Percentiles rank a stretch among this genome's conserved stretches.
Conservation (phyloP, 2,113 vertebrate species). For the Erythrocebus patas region DNA sequence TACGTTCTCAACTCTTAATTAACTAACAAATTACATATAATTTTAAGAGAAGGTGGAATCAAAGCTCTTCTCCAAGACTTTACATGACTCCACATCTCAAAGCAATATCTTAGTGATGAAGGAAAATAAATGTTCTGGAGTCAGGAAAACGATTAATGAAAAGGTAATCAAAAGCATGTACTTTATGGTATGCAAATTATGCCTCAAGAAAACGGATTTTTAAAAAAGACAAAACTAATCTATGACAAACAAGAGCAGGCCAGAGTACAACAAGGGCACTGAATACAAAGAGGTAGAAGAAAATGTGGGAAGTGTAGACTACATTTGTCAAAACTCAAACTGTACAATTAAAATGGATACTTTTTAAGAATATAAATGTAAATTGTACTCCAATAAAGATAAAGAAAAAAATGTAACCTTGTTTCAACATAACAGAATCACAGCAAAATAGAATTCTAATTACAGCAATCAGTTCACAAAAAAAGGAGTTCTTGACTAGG, state of each 20-base stretch:
- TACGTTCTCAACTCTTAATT: not conserved
- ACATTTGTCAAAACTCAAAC: slow-evolving; percentile 2
- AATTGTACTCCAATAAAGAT: not conserved
- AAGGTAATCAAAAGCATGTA: not conserved
- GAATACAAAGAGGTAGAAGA: not conserved
- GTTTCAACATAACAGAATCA: not conserved
- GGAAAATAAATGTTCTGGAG: not conserved
- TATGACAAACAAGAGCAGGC: not conserved
- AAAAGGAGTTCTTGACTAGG: not conserved
- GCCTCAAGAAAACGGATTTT: not conserved
- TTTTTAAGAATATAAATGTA: slow-evolving; percentile 9
- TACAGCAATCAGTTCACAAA: not conserved
- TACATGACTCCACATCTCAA: not conserved
- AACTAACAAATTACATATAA: not conserved
- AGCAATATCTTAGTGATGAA: not conserved
- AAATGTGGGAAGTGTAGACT: not conserved
- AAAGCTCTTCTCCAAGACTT: not conserved
- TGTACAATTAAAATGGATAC: not conserved
- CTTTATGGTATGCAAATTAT: not conserved
- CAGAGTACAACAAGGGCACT: not conserved
- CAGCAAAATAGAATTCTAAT: not conserved
- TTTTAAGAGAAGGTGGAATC: slow-evolving; percentile 8
- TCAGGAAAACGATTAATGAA: not conserved
- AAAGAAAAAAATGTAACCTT: not conserved
- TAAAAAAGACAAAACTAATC: not conserved